Evolutionary conservation across 2,797 vertebrate species (phyloP), one percentile per base, ranked within the genome.

Genomic region (Pipistrellus kuhlii): DNA sequence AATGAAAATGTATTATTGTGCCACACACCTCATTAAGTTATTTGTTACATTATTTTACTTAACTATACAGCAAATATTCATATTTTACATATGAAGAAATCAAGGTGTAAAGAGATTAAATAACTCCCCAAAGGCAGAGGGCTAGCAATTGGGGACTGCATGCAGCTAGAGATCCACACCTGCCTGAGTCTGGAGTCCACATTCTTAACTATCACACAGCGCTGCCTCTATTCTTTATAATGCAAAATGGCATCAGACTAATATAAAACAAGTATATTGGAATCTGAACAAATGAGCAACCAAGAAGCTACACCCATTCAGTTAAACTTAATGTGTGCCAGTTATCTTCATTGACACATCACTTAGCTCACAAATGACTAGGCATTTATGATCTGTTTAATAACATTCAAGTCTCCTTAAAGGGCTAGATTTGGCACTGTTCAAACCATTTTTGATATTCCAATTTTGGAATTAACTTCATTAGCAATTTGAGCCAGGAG

Each of bases 11-110:
- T 85, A 85, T 41, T 85, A 35, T 59, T 69, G 32, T 76, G 12
- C 53, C 48, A 73, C 53, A 38, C 8, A 21, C 6, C n/a, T 57
- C 69, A 69, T 23, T 76, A 77, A 94, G 32, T 64, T 88, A 20
- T 81, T 38, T 91, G 27, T 72, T 80, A 69, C 27, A 66, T 90
- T 83, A 73, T 57, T 76, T 85, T 59, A 69, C 38, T 81, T 81
- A 53, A 69, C 21, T 73, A 41, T 21, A 44, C 13, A 75, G 32
- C 62, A 77, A 77, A 48, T 64, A 64, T n/a, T 73, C n/a, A 20
- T 44, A 53, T 83, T 85, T 87, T 41, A 41, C 20, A 68, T 8
- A 32, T 78, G 11, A 87, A 76, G 38, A 85, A 84, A 89, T 20
- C 68, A 59, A 68, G 32, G 2, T 21, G 57, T 44, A 25, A 55